Conservation (phyloP, 2,888 invertebrate genomes). For the Cataglyphis cursor region DNA sequence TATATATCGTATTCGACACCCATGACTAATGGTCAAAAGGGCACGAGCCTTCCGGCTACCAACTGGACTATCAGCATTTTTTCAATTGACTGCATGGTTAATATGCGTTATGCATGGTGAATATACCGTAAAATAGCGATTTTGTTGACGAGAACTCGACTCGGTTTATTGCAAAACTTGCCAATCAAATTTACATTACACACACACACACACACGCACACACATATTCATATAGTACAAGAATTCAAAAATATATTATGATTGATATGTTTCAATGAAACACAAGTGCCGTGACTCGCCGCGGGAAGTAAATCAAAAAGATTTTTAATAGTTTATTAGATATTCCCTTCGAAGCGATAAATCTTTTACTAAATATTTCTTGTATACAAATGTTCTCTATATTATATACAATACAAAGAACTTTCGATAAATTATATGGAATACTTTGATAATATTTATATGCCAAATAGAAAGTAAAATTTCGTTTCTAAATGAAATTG, state of each 20-base stretch:
- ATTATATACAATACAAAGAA: background rate
- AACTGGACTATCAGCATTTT: constrained; percentile 21
- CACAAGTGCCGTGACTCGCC: background rate
- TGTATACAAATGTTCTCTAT: too few species aligned
- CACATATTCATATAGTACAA: background rate
- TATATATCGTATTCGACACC: constrained; percentile 46
- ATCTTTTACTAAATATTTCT: constrained; percentile 2
- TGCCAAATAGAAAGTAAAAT: constrained; percentile 7
- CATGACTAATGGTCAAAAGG: constrained; percentile 64
- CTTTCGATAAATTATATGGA: background rate
- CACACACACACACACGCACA: background rate
- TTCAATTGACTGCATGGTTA: background rate
- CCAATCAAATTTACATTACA: background rate
- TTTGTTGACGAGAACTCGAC: background rate
- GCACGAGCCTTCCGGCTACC: constrained; percentile 27
- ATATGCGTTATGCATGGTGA: background rate
- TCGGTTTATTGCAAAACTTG: background rate
- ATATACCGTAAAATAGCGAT: background rate
- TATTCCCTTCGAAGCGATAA: background rate
- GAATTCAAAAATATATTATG: background rate
- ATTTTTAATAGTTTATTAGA: constrained; percentile 4
- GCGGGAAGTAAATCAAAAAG: background rate
- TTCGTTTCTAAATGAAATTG: background rate
- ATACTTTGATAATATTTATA: background rate
- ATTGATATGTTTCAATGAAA: background rate